Evolutionary conservation across 2,797 vertebrate species (phyloP), one percentile per base, ranked within the genome.

Genomic region (Microtus californicus): DNA sequence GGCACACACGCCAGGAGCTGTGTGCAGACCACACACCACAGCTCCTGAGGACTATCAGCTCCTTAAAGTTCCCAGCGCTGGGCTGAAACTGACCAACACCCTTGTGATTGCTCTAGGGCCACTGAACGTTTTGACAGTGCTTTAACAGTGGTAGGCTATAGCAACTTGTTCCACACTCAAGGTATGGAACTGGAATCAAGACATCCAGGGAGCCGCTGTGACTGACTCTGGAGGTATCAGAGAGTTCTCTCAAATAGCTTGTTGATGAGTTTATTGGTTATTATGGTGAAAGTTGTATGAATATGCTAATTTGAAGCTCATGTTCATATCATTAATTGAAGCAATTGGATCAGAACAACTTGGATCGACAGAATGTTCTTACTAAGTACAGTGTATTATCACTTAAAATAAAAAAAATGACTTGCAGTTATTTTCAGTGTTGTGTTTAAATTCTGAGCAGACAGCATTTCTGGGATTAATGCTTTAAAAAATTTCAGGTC

Each of bases 1-100:
- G 89, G 61, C 97, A 95, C 96, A 97, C 94, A 96, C 63, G 31
- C 73, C 90, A 82, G 51, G 97, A 73, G 90, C 91, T 65, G 76
- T 97, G 59, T 65, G 56, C 43, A 48, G 37, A 91, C 51, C 67
- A 77, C 45, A 54, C 45, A 54, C 88, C n/a, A 51, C 74, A 79
- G 88, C 61, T 54, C 76, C 40, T 5, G 76, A 56, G 88, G 13
- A 80, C 10, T 40, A 45, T 27, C 45, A 40, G 61, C 27, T 45
- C 61, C 45, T 31, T 48, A 27, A 23, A 21, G 76, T 40, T 29
- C 27, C 43, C 25, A 54, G 37, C 9, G 37, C 37, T 61, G 86
- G 48, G 17, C 7, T 34, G 27, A 37, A 25, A 31, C 29, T 80
- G 45, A 69, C 61, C 45, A 80, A 40, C 67, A 27, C 21, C 48